These are phyloP conservation scores for Caenorhabditis remanei DNA, from an alignment of 1,140 invertebrate species.

Conservation along the genomic window DNA sequence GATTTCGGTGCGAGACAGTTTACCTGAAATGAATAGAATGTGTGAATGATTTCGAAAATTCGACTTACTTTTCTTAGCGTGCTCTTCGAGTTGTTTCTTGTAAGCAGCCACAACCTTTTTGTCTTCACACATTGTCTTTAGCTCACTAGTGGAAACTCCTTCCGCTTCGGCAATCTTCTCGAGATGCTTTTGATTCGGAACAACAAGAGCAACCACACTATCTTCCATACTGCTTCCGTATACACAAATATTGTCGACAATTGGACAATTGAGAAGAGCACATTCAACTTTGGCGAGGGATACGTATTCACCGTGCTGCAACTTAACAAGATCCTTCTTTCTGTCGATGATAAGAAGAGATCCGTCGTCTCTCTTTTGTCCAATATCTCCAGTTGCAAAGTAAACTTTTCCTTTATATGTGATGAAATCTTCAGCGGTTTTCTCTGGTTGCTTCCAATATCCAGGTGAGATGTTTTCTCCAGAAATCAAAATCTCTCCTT, in stretches of 20 bases:
- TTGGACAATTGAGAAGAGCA: slow-evolving; percentile 90
- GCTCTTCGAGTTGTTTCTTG: slow-evolving; percentile 60
- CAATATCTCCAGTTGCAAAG: slow-evolving; percentile 97
- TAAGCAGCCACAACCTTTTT: slow-evolving; percentile 47
- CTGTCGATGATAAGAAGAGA: slow-evolving; percentile 96
- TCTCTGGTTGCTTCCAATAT: slow-evolving; percentile 91
- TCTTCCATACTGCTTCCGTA: slow-evolving; percentile 88
- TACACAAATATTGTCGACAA: slow-evolving; percentile 95
- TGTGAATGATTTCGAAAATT: background rate
- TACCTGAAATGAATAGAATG: slow-evolving; percentile 40
- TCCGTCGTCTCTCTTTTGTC: slow-evolving; percentile 90
- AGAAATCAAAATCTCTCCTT: slow-evolving; percentile 90
- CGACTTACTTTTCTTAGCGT: slow-evolving; percentile 58
- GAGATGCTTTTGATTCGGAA: slow-evolving; percentile 84
- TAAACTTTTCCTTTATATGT: slow-evolving; percentile 81
- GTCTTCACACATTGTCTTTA: slow-evolving; percentile 56
- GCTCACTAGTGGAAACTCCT: slow-evolving; percentile 23
- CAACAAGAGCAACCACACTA: slow-evolving; percentile 90
- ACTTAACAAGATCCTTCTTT: slow-evolving; percentile 97
- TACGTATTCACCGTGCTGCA: slow-evolving; percentile 94
- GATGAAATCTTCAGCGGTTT: slow-evolving; percentile 91
- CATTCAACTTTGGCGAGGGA: slow-evolving; percentile 84
- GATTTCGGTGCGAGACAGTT: slow-evolving; percentile 55
- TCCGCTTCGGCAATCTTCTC: slow-evolving; percentile 77
- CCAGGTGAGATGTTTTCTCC: slow-evolving; percentile 91